Percentiles rank a stretch among this genome's conserved stretches.
Evolutionary conservation across 2,113 vertebrate genomes (phyloP).

Genomic region (chimpanzee (Pan troglodytes)): NHGRI_mPanTro3-v2.1_pri NC_072411.2:51723501-51724000

Average conservation of each 20-base stretch:
- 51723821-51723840: neutral
- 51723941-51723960: conserved; percentile 10
- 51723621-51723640: neutral
- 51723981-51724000: conserved; percentile 56
- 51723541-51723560: too few species aligned
- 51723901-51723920: neutral
- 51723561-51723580: too few species aligned
- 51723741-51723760: neutral
- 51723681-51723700: neutral
- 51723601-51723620: neutral
- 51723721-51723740: conserved; percentile 25
- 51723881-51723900: neutral
- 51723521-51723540: too few species aligned
- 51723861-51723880: conserved; percentile 16
- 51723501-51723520: too few species aligned
- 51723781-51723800: conserved; percentile 47
- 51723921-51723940: conserved; percentile 13
- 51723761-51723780: conserved; percentile 19
- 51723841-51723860: conserved; percentile 12
- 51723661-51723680: conserved; percentile 33
- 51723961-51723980: neutral
- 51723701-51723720: neutral
- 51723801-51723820: conserved; percentile 26
- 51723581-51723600: neutral
- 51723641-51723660: neutral